phyloP scores from a whole-genome alignment of 2,888 invertebrate genomes.

The Cephus rjabovi region DNA sequence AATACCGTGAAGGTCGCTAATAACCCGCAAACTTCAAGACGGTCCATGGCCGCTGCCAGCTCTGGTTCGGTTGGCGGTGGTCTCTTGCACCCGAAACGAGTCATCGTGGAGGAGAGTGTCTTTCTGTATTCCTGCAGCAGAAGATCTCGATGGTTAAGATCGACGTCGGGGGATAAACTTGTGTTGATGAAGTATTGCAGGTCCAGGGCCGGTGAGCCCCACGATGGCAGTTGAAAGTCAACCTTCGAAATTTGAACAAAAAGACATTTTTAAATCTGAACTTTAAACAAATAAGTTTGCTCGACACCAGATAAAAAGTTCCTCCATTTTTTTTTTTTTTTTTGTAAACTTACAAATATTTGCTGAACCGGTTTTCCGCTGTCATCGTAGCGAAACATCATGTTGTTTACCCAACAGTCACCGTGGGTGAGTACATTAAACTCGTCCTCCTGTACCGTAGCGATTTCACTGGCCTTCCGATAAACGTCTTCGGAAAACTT shows the following conservation, averaged over 20 bases:
- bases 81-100: constrained; percentile 46
- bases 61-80: constrained; percentile 41
- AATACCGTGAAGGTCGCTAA: constrained; percentile 41
- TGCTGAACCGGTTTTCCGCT: not conserved
- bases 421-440: not conserved
- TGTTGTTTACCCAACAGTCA: not conserved
- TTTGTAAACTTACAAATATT: not conserved
- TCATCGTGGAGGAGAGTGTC: constrained; percentile 42
- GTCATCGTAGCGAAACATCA: not conserved
- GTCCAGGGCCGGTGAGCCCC: constrained; percentile 66
- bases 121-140: constrained; percentile 48
- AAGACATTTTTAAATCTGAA: too few species aligned
- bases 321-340: too few species aligned
- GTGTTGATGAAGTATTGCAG: constrained; percentile 67
- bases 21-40: constrained; percentile 40
- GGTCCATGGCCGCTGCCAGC: constrained; percentile 33
- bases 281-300: too few species aligned
- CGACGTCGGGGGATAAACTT: constrained; percentile 48
- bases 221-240: constrained; percentile 67
- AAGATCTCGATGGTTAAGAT: constrained; percentile 29
- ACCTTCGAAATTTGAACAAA: constrained; percentile 51
- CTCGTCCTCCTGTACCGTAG: not conserved
- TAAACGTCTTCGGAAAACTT: constrained; percentile 28
- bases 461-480: constrained; percentile 18
- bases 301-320: too few species aligned